Base-by-base conservation (phyloP, 1,140 invertebrate species). In the Lasaia peninsularis region DNA sequence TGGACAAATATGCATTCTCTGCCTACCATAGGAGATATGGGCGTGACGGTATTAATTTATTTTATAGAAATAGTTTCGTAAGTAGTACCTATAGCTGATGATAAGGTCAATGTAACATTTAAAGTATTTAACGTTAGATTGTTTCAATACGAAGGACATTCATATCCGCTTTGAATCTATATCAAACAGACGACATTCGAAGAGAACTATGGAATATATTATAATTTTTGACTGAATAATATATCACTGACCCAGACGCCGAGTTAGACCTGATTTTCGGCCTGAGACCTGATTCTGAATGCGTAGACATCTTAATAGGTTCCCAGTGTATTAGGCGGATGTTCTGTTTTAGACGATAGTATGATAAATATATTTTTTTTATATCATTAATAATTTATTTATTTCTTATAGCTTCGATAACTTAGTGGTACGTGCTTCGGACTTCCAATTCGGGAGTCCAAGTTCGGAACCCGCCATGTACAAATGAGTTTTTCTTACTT, bases 91-190 rank as follows among this genome's bases (percentile, higher is more conserved):
- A 21, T 48, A 48, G 18, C 18, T 21, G 40, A 10, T 48, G 40
- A 48, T 48, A 9, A 48, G 40, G 11, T 48, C 20, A 20, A 48
- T 48, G 16, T 48, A 40, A 3, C 14, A 20, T 21, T 21, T 48
- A 21, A 44, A 44, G 9, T 44, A 48, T 48, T 21, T 48, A 20
- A 20, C 16, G 37, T 18, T 48, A 48, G 40, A 48, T 48, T 48
- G 40, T 48, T 48, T 48, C 18, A 48, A 48, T 48, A 48, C 20
- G 40, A 48, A 48, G 40, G 40, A 48, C 40, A 11, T 48, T 48
- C 20, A 10, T 21, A 48, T 48, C 40, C 40, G 40, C 44, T n/a
- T 24, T 10, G 20, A 20, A 48, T 48, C 21, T n/a, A 24, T 48
- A 21, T 21, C 21, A 18, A 1, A 48, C 20, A 20, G 44, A 18